phyloP scores from a whole-genome alignment of 2,888 invertebrate species.

The Harmothoe impar region DNA sequence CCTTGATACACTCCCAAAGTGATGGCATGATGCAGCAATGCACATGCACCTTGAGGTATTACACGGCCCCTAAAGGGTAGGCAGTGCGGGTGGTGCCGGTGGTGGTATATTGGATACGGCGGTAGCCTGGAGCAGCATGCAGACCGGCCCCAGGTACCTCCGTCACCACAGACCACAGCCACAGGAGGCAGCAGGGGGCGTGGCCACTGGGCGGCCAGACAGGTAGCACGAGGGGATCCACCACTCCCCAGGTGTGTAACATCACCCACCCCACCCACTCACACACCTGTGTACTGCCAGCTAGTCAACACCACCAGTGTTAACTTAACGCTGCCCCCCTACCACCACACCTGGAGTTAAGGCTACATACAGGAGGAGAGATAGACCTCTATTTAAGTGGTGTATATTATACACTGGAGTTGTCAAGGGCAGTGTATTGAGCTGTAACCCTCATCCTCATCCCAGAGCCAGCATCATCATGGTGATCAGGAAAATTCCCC shows the following conservation, averaged over 20 bases:
- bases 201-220: not conserved
- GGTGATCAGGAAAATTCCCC: slow-evolving; percentile 53
- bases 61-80: too few relatives aligned
- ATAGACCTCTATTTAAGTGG: too few relatives aligned
- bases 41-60: too few relatives aligned
- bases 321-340: too few relatives aligned
- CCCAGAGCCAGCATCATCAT: not conserved
- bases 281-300: not conserved
- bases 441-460: too few relatives aligned
- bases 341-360: too few relatives aligned
- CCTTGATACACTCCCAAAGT: too few relatives aligned
- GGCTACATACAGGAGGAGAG: too few relatives aligned
- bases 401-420: too few relatives aligned
- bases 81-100: not conserved
- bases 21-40: too few relatives aligned
- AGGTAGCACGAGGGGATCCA: not conserved
- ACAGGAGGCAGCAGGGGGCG: slow-evolving; percentile 11
- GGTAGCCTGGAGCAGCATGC: not conserved
- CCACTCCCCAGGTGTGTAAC: not conserved
- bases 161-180: not conserved
- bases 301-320: not conserved
- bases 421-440: too few relatives aligned
- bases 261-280: not conserved
- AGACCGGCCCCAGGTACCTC: not conserved
- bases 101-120: slow-evolving; percentile 1